Base-by-base conservation (phyloP, 2,113 vertebrate species). In the Leptocoma aspasia region DNA sequence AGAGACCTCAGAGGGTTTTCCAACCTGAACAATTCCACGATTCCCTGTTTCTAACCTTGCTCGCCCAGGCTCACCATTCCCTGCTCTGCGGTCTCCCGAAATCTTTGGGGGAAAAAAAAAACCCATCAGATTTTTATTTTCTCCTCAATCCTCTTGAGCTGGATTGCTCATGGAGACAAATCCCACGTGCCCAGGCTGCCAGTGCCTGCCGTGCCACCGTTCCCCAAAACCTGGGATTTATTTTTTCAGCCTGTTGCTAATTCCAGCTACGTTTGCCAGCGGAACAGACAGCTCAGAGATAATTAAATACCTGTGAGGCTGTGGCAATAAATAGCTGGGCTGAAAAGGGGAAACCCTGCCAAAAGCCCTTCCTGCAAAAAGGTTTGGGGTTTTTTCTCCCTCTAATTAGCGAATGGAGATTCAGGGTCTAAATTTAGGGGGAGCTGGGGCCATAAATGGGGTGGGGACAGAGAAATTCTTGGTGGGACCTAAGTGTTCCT, bases 381-480 rank as follows among this genome's bases (percentile, higher is more conserved):
- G 35, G 9, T 41, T 20, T 16, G 9, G 23, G 41, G 20, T 2
- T 64, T 37, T 37, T 45, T 18, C 33, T 30, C n/a, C 50, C 39
- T 17, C 15, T 31, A 19, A 45, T 54, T 24, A 63, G 24, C 10
- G 28, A 39, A 21, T 4, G 16, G 27, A 82, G 41, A 47, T 28
- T 65, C 20, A 23, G 7, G 30, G 4, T 15, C 4, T 1, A 0
- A 49, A n/a, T 31, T 4, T 27, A n/a, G 27, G 39, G 70, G 11
- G 30, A 21, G 6, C 27, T 4, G 1, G 18, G 28, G 47, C 24
- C 12, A 1, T 7, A 19, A 22, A 19, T 17, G 52, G 9, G 42
- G 5, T 27, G 54, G 30, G 30, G 31, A 5, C n/a, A 54, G 71
- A 7, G 39, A 39, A 28, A 24, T 7, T 3, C 17, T 15, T 1